A percentile compares a stretch with the other conserved stretches of the same genome.
These are phyloP conservation scores for Larimichthys polyactis DNA, from an alignment of 2,113 vertebrate genomes.

Conservation along the genomic window DNA sequence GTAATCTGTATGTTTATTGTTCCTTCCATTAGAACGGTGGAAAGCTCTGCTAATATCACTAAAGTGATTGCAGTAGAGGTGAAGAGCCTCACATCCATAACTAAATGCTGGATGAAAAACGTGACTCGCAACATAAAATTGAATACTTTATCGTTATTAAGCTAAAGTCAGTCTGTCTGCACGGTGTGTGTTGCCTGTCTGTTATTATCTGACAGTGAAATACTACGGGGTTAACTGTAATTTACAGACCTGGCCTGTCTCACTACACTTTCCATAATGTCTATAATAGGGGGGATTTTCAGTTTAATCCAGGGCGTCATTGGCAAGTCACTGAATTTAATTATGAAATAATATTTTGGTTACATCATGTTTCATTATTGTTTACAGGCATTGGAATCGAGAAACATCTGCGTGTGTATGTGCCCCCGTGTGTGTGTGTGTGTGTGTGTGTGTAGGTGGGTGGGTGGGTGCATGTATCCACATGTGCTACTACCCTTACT, in stretches of 20 bases:
- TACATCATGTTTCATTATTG: constrained; percentile 59
- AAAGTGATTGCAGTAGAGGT: background rate
- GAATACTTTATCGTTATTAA: background rate
- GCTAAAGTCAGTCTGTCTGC: constrained; percentile 17
- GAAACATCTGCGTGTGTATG: constrained; percentile 27
- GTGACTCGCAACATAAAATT: background rate
- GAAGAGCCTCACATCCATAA: background rate
- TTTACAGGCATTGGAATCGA: constrained; percentile 31
- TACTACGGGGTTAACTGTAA: constrained; percentile 49
- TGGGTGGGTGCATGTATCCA: background rate
- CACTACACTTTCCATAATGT: constrained; percentile 66
- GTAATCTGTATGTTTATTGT: background rate
- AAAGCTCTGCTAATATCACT: background rate
- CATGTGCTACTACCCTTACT: constrained; percentile 18
- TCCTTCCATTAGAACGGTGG: background rate
- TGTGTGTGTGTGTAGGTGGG: background rate
- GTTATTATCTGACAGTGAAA: constrained; percentile 53
- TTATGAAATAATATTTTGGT: constrained; percentile 69
- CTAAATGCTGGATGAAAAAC: background rate
- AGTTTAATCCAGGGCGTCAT: constrained; percentile 47
- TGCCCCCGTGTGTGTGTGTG: background rate
- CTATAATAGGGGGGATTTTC: constrained; percentile 47
- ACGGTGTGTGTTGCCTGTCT: constrained; percentile 19
- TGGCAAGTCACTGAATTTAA: constrained; percentile 59
- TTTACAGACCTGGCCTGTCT: constrained; percentile 55